Base-by-base conservation (phyloP, 2,113 vertebrate species). In the Xiphorhynchus elegans region DNA sequence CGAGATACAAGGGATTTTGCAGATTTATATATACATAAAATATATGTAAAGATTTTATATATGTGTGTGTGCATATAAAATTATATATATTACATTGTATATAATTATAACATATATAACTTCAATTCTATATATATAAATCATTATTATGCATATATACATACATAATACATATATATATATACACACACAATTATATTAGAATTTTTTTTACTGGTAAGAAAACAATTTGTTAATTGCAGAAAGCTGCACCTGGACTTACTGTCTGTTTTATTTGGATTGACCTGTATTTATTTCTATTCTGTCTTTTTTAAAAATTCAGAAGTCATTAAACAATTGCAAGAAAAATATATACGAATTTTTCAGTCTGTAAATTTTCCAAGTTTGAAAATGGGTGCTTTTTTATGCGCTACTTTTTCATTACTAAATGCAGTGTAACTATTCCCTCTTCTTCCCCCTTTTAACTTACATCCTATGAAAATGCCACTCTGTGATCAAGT, bases 391-490 rank as follows among this genome's bases (percentile, higher is more conserved):
- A 63, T 4, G 4, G 3, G 37, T 85, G 7, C 0, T 10, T 19
- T 66, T 60, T 50, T 23, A 19, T 35, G 33, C 2, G 13, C 3
- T 39, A 3, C 21, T 33, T 70, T 78, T 85, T 44, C 6, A 9
- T 49, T 58, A n/a, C 18, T 58, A 77, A 81, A 58, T 62, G 5
- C 3, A 52, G 15, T 10, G 10, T 25, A 59, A 69, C 0, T 14
- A 21, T 35, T 13, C 52, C 4, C 17, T 50, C 13, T 9, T 52
- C 6, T 16, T 1, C 10, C 3, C 6, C 2, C 2, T 25, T 59
- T 73, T 73, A 37, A 23, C 10, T 89, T 95, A 1, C 44, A 17
- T 79, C 26, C 14, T 29, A 11, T 31, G 25, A 46, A 84, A 83
- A 56, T 7, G 33, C 18, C 13, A 39, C 8, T 44, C 8, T 11